phyloP scores from a whole-genome alignment of 2,113 vertebrate genomes.

The Nothocercus julius region DNA sequence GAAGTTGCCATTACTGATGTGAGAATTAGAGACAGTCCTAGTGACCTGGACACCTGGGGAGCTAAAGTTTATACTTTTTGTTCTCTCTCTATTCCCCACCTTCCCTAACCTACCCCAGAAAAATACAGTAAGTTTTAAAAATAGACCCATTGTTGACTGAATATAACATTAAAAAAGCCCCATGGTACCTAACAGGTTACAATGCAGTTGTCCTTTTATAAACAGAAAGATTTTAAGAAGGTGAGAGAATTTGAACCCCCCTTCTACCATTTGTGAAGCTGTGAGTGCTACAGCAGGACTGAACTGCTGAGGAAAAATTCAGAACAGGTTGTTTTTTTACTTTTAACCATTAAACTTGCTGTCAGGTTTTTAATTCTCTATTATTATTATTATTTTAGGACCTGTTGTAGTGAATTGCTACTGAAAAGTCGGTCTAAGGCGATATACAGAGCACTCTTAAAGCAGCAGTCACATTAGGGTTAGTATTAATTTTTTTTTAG shows the following conservation, averaged over 20 bases:
- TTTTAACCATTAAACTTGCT: slow-evolving; percentile 76
- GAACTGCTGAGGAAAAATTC: slow-evolving; percentile 65
- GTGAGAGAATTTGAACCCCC: slow-evolving; percentile 55
- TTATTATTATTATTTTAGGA: slow-evolving; percentile 82
- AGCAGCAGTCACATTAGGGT: slow-evolving; percentile 84
- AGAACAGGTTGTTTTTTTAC: slow-evolving; percentile 70
- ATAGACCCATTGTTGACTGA: slow-evolving; percentile 37
- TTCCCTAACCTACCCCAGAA: slow-evolving; percentile 18
- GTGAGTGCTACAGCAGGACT: slow-evolving; percentile 64
- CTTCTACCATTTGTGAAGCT: slow-evolving; percentile 52
- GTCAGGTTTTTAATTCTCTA: slow-evolving; percentile 79
- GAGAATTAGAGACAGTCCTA: slow-evolving; percentile 11
- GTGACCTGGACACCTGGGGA: slow-evolving; percentile 19
- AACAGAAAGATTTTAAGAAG: slow-evolving; percentile 16
- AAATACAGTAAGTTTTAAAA: slow-evolving; percentile 61
- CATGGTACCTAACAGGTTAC: slow-evolving; percentile 55
- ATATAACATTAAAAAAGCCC: slow-evolving; percentile 48
- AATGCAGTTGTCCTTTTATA: slow-evolving; percentile 64
- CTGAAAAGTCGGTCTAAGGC: slow-evolving; percentile 80
- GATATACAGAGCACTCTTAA: slow-evolving; percentile 81
- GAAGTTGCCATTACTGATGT: slow-evolving; percentile 23
- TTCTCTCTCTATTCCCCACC: slow-evolving; percentile 24
- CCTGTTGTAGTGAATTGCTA: slow-evolving; percentile 85
- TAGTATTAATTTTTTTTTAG: slow-evolving; percentile 82
- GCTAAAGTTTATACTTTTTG: slow-evolving; percentile 42